Base-by-base conservation (phyloP, 2,113 vertebrate genomes). In the Austrofundulus limnaeus region DNA sequence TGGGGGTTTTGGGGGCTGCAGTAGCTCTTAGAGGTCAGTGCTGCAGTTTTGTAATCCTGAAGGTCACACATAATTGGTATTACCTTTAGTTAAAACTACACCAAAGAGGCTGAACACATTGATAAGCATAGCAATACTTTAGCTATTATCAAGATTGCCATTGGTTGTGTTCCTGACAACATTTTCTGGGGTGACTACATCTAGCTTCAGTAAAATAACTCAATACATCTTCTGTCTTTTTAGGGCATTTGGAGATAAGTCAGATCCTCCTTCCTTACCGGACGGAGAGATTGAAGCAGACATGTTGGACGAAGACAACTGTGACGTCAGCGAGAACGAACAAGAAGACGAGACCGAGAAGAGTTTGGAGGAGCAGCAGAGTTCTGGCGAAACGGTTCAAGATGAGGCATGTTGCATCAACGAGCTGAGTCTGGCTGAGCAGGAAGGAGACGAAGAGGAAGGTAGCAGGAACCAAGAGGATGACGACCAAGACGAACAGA, bases 241-340 rank as follows among this genome's bases (percentile, higher is more conserved):
- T 17, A 97, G 97, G 97, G 92, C 88, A 55, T 94, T 93, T 89
- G 97, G 97, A 72, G 95, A 97, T 85, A 97, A 95, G 87, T 94
- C 94, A 49, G 72, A 21, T 75, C 95, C 93, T 80, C 96, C 97
- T 10, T 82, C 88, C 81, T 89, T 98, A 72, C 81, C 88, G 16
- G 85, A 92, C 42, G 48, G 75, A 46, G 88, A 88, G 20, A 56
- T 34, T 42, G 64, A 84, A 60, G 73, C 45, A 25, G 59, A 71
- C 20, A 47, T 1, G 8, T 16, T 38, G 16, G 68, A 72, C 11
- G 72, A 39, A 25, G 87, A 88, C 10, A 70, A 81, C 21, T 78
- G 16, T 38, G 72, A 78, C 1, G 43, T 50, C 3, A 54, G 72
- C 46, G 62, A 78, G 1, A 43, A 67, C 16, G 71, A 80, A 4